phyloP scores from a whole-genome alignment of 1,140 invertebrate genomes.

The Euwallacea fornicatus region DNA sequence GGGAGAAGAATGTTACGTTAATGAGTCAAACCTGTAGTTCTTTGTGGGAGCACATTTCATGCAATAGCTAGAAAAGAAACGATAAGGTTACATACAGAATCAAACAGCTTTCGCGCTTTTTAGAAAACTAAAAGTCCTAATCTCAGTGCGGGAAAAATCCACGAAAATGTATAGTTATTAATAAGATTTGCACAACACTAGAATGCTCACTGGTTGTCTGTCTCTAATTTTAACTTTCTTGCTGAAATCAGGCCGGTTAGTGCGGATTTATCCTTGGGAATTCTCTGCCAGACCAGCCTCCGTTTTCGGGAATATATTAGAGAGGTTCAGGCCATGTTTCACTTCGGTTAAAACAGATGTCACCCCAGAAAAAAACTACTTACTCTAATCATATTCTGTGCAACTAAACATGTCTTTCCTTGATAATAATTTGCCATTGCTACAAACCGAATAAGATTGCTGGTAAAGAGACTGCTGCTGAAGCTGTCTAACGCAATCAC shows the following conservation, averaged over 20 bases:
- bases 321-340: neutral
- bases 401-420: too few species aligned
- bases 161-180: conserved; percentile 15
- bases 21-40: conserved; percentile 53
- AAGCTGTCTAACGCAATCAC: neutral
- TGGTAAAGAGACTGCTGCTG: neutral
- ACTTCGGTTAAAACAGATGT: too few species aligned
- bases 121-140: neutral
- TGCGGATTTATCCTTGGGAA: conserved; percentile 11
- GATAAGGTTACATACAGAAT: too few species aligned
- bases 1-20: too few species aligned
- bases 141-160: neutral
- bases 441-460: too few species aligned
- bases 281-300: neutral
- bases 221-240: conserved; percentile 21
- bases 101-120: neutral
- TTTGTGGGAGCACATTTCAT: conserved; percentile 56
- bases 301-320: conserved; percentile 16
- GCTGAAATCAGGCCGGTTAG: conserved; percentile 21
- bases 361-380: too few species aligned
- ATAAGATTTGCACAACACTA: conserved; percentile 31
- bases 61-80: too few species aligned
- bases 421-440: too few species aligned
- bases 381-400: too few species aligned
- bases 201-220: neutral